Percentiles rank a stretch among this genome's conserved stretches.
phyloP scores from a whole-genome alignment of 1,140 invertebrate species.

The Zaprionus taronus region DNA sequence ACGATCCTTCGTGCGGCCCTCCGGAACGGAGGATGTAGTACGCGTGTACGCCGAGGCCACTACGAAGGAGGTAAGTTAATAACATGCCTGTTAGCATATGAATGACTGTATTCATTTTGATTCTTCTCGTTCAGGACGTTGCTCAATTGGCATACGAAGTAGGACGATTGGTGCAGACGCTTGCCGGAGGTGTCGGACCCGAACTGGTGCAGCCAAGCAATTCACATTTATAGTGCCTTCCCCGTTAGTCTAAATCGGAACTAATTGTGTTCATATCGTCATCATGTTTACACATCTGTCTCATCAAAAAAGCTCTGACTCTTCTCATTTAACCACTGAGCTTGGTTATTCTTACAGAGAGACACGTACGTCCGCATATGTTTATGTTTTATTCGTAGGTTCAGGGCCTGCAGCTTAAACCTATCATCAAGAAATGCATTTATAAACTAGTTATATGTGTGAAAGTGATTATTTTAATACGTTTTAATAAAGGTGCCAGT shows the following conservation, averaged over 20 bases:
- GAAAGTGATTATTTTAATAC: slow-evolving; percentile 37
- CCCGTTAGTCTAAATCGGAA: slow-evolving; percentile 7
- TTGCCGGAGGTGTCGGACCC: slow-evolving; percentile 90
- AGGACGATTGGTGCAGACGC: slow-evolving; percentile 89
- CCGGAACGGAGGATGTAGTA: slow-evolving; percentile 98
- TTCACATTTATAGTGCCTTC: slow-evolving; percentile 69
- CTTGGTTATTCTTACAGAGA: slow-evolving; percentile 5
- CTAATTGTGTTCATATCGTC: slow-evolving; percentile 25
- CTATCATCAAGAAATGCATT: slow-evolving; percentile 60
- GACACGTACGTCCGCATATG: background rate
- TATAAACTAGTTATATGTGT: slow-evolving; percentile 50
- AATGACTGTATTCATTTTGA: background rate
- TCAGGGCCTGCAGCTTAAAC: slow-evolving; percentile 35
- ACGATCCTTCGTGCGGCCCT: slow-evolving; percentile 96
- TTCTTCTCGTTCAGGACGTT: slow-evolving; percentile 85
- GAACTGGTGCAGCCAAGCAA: slow-evolving; percentile 84
- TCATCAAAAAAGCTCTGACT: slow-evolving; percentile 5
- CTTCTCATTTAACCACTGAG: slow-evolving; percentile 23
- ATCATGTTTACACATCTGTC: slow-evolving; percentile 5
- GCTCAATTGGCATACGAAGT: slow-evolving; percentile 92
- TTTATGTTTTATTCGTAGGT: slow-evolving; percentile 37
- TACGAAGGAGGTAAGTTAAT: slow-evolving; percentile 86
- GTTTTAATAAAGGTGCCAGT: slow-evolving; percentile 29
- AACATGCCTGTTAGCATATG: background rate
- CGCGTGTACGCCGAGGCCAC: slow-evolving; percentile 98